phyloP scores from a whole-genome alignment of 2,113 vertebrate genomes.

The Salvelinus sp. region DNA sequence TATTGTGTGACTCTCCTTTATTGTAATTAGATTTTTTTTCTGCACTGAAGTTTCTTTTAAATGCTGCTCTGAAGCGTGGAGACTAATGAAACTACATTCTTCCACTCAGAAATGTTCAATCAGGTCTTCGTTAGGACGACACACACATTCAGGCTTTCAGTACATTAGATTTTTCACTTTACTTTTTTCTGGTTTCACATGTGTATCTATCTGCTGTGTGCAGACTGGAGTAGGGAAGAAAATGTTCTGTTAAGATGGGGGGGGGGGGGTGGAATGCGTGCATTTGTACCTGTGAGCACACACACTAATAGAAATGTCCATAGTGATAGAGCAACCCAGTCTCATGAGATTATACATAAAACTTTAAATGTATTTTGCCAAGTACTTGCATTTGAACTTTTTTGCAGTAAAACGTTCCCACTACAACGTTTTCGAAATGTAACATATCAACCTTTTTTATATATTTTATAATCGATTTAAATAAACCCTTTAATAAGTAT shows the following conservation, averaged over 20 bases:
- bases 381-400: neutral
- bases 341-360: no score
- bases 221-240: constrained; percentile 16
- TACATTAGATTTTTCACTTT: constrained; percentile 67
- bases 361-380: neutral
- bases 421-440: no score
- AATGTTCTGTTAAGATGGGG: neutral
- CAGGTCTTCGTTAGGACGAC: constrained; percentile 60
- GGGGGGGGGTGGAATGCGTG: no score
- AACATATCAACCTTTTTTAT: no score
- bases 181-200: constrained; percentile 45
- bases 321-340: no score
- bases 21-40: constrained; percentile 65
- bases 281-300: neutral
- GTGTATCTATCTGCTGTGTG: constrained; percentile 50
- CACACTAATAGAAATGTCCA: neutral
- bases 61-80: constrained; percentile 59
- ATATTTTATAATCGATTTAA: no score
- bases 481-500: no score
- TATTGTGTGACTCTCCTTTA: constrained; percentile 62
- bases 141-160: constrained; percentile 51
- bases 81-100: constrained; percentile 69
- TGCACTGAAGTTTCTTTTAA: constrained; percentile 62
- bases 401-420: no score
- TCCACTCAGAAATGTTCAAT: constrained; percentile 72